These are phyloP conservation scores for Oscheius onirici DNA, from an alignment of 2,888 invertebrate species.

Conservation along the genomic window DNA sequence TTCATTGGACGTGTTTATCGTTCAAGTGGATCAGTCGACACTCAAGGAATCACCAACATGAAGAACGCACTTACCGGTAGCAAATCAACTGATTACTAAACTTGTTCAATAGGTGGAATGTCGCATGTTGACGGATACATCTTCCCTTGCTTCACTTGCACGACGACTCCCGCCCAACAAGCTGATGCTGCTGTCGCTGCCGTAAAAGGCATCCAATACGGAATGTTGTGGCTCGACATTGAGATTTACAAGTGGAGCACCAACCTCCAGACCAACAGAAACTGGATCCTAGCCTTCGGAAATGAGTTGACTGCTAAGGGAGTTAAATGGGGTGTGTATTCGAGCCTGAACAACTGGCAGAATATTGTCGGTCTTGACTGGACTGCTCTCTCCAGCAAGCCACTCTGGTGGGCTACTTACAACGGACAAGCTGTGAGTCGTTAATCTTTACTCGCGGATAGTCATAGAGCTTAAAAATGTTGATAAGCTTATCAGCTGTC, in stretches of 20 bases:
- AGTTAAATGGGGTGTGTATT: slow-evolving; percentile 39
- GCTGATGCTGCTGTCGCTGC: slow-evolving; percentile 28
- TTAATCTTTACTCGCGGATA: not conserved
- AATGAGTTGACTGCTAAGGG: slow-evolving; percentile 29
- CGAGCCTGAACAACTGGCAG: slow-evolving; percentile 47
- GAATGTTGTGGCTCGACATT: slow-evolving; percentile 51
- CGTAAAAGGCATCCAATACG: slow-evolving; percentile 38
- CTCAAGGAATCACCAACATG: slow-evolving; percentile 39
- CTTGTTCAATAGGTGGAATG: slow-evolving; percentile 35
- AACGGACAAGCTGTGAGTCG: slow-evolving; percentile 33
- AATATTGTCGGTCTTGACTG: slow-evolving; percentile 46
- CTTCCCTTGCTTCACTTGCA: slow-evolving; percentile 44
- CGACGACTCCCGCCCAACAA: slow-evolving; percentile 34
- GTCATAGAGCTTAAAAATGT: no score
- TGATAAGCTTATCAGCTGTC: not conserved
- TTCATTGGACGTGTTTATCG: slow-evolving; percentile 41
- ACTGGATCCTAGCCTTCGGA: slow-evolving; percentile 44
- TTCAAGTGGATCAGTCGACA: slow-evolving; percentile 37
- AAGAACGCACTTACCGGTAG: slow-evolving; percentile 40
- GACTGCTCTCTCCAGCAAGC: slow-evolving; percentile 39
- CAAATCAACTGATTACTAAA: not conserved
- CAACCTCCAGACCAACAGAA: slow-evolving; percentile 36
- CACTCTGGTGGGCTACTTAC: slow-evolving; percentile 54
- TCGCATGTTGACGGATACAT: slow-evolving; percentile 46
- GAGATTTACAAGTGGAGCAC: slow-evolving; percentile 41